Base-by-base conservation (phyloP, 2,888 invertebrate genomes). In the Papilio gigon region DNA sequence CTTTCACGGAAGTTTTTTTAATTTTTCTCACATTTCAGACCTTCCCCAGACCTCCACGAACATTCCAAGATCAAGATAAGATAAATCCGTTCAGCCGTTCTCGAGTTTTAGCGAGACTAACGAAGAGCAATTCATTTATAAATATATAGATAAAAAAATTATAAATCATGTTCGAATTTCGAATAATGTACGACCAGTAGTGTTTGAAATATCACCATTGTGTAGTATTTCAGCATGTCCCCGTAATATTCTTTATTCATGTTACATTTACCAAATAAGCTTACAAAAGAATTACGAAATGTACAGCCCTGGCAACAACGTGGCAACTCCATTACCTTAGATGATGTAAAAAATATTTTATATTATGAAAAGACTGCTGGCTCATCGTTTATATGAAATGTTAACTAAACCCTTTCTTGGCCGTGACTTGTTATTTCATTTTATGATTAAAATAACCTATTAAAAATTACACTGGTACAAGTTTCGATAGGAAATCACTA, bases 341-440 rank as follows among this genome's bases (percentile, higher is more conserved):
- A 30, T 42, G 62, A 44, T 47, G 44, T 44, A 30, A 62, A 44
- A 62, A 17, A 42, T 47, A 30, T 62, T 62, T 62, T 27, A 12
- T 33, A 11, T 62, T 27, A 27, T 30, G 12, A 44, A 30, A 62
- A 27, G 3, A 30, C 17, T n/a, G 27, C 62, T 11, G 6, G 20
- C 17, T 17, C 44, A 47, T 62, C 11, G 47, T 44, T 27, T 20
- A 12, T 33, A 20, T 62, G 25, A 20, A 44, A 44, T 30, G 9
- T 44, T 44, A 27, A 30, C 61, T 9, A 42, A 61, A 42, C 27
- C 50, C 44, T 27, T 63, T 62, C 9, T 44, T 40, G 42, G 5
- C n/a, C 14, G 14, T 14, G 4, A 14, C n/a, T 27, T 47, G 1
- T 11, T 50, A 42, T 25, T 47, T 12, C 8, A 20, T 22, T 44